phyloP scores from a whole-genome alignment of 1,140 invertebrate species.

The Drosophila parabipectinata region DNA sequence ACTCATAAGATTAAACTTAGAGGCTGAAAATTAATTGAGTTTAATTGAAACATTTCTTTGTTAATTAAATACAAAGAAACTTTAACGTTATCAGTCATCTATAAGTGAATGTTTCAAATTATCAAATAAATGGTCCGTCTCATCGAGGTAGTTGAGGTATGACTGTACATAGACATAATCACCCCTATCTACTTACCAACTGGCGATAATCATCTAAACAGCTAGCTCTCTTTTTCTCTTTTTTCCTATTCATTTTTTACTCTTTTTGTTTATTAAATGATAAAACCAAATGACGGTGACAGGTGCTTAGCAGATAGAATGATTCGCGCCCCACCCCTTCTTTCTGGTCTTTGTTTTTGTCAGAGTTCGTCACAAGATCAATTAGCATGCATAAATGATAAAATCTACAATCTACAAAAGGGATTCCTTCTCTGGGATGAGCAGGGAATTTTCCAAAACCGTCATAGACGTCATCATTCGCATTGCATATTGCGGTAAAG shows the following conservation, averaged over 20 bases:
- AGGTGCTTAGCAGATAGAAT: conserved; percentile 20
- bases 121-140: not conserved
- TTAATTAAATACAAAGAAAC: too few species aligned
- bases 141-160: not conserved
- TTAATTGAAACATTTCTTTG: too few species aligned
- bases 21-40: too few species aligned
- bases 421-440: conserved; percentile 36
- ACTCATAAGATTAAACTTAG: not conserved
- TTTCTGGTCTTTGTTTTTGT: conserved; percentile 10
- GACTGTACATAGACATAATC: conserved; percentile 7
- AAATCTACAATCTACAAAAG: conserved; percentile 1
- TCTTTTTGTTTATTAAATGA: conserved; percentile 41
- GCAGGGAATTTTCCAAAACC: conserved; percentile 35
- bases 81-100: not conserved
- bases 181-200: conserved; percentile 2
- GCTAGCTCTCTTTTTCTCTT: conserved; percentile 3
- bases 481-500: conserved; percentile 39
- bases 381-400: conserved; percentile 47
- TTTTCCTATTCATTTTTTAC: not conserved
- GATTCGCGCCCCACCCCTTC: conserved; percentile 11
- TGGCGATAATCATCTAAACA: conserved; percentile 30
- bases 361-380: conserved; percentile 23
- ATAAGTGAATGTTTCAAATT: conserved; percentile 1
- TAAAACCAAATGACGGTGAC: conserved; percentile 40
- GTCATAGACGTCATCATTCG: conserved; percentile 35